These are phyloP conservation scores for Notolepis coatsorum DNA, from an alignment of 2,797 vertebrate genomes.

Conservation along the genomic window DNA sequence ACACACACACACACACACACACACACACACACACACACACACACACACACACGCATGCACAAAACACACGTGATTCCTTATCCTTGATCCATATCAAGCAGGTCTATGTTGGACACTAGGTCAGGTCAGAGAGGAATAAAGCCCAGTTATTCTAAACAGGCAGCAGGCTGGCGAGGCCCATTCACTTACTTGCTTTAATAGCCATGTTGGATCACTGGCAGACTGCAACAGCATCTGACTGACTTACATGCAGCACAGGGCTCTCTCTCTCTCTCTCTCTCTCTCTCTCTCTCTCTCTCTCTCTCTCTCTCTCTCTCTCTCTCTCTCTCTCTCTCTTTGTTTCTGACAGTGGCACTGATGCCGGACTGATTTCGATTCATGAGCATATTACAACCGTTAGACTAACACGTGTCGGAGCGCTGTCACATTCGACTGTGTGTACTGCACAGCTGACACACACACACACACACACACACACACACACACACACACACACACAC, in stretches of 20 bases:
- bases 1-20: conserved; percentile 8
- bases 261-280: not conserved
- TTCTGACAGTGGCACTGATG: conserved; percentile 44
- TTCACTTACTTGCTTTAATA: conserved; percentile 25
- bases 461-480: not conserved
- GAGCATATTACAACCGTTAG: conserved; percentile 72
- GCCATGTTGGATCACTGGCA: conserved; percentile 42
- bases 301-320: not conserved
- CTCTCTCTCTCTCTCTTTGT: conserved; percentile 42
- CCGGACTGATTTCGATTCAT: conserved; percentile 71
- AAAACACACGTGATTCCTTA: not conserved
- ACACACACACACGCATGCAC: not conserved
- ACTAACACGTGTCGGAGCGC: conserved; percentile 68
- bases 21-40: conserved; percentile 25
- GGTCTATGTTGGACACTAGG: conserved; percentile 22
- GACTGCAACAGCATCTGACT: conserved; percentile 27
- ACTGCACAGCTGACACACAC: conserved; percentile 23
- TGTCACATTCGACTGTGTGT: conserved; percentile 56
- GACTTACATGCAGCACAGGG: conserved; percentile 14
- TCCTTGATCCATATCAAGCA: conserved; percentile 34
- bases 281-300: conserved; percentile 1
- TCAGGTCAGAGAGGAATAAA: not conserved
- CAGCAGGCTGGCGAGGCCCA: conserved; percentile 36
- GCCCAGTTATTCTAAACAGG: conserved; percentile 43
- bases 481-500: not conserved